Conservation (phyloP, 2,797 vertebrate genomes). For the Taeniopygia guttata region DNA sequence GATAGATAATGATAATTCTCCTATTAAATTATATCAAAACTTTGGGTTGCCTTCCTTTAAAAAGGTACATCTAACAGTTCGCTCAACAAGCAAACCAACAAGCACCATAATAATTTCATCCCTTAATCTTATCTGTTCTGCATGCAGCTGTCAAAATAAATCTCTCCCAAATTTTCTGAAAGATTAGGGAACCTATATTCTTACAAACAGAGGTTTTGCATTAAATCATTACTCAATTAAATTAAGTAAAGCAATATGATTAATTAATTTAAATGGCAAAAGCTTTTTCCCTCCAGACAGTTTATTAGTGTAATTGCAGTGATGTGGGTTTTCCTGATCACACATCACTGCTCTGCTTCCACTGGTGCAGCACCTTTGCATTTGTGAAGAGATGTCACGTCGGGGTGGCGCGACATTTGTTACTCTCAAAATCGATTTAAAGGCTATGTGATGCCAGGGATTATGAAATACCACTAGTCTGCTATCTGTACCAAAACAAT, state of each 20-base stretch:
- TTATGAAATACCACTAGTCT: conserved; percentile 21
- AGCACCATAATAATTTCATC: not conserved
- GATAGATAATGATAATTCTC: not conserved
- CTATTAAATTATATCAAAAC: not conserved
- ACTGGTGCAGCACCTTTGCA: not conserved
- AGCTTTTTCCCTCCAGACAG: not conserved
- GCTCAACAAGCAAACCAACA: not conserved
- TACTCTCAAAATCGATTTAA: conserved; percentile 8
- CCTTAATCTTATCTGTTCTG: not conserved
- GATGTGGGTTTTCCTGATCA: not conserved
- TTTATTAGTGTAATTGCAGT: not conserved
- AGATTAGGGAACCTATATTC: not conserved
- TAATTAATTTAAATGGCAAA: not conserved
- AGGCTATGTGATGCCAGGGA: not conserved
- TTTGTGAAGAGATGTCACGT: not conserved
- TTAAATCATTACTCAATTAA: not conserved
- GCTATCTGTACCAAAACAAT: not conserved
- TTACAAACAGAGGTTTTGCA: not conserved
- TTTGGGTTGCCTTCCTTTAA: not conserved
- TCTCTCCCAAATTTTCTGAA: not conserved
- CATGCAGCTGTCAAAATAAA: not conserved
- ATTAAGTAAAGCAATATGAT: not conserved
- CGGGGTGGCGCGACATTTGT: not conserved
- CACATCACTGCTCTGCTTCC: not conserved
- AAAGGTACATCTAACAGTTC: not conserved